Percentiles rank a stretch among this genome's conserved stretches.
Conservation (phyloP, 1,140 invertebrate genomes). For the Nephila pilipes region DNA sequence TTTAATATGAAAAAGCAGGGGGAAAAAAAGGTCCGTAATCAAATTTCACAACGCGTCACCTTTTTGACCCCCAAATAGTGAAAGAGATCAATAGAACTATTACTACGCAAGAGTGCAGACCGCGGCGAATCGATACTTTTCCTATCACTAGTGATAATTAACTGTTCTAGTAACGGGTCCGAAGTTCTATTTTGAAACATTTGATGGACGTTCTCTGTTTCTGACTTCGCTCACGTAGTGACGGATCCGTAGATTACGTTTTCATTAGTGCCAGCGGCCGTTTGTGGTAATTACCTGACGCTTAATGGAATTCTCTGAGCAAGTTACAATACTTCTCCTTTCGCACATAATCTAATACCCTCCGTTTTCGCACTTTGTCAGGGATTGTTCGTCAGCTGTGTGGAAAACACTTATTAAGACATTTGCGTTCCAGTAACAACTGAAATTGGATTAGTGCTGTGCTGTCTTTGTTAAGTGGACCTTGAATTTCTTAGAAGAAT, state of each 20-base stretch:
- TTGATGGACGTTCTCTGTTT: background rate
- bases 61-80: too few relatives aligned
- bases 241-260: constrained; percentile 4
- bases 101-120: background rate
- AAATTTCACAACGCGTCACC: too few relatives aligned
- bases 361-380: background rate
- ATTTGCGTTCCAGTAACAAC: background rate
- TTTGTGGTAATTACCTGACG: background rate
- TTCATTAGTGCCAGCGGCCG: background rate
- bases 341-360: background rate
- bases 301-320: background rate
- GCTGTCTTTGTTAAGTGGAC: background rate
- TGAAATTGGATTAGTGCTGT: background rate
- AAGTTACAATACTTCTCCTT: background rate
- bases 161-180: background rate
- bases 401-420: background rate
- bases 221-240: constrained; percentile 18
- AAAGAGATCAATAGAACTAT: background rate
- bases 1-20: too few relatives aligned
- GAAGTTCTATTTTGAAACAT: constrained; percentile 9
- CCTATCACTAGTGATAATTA: constrained; percentile 41
- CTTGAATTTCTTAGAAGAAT: too few relatives aligned
- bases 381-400: background rate
- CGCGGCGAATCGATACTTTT: background rate
- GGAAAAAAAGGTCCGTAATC: too few relatives aligned